These are phyloP conservation scores for Euspilapteryx auroguttella DNA, from an alignment of 2,888 invertebrate species.

Conservation along the genomic window DNA sequence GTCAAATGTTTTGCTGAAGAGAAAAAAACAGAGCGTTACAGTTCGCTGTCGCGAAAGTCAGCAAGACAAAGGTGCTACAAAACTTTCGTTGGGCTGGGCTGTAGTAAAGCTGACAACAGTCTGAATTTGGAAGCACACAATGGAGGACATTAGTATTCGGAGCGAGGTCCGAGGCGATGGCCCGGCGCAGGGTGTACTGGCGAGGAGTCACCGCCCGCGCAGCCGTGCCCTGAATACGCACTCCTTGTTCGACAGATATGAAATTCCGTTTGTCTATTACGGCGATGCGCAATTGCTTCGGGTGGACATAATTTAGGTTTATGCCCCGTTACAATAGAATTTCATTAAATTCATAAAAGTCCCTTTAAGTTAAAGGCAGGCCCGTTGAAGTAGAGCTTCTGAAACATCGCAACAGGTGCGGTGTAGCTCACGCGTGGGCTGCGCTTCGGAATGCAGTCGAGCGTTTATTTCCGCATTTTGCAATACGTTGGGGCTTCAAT, in stretches of 20 bases:
- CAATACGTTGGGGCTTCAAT: no score
- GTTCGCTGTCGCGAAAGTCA: conserved; percentile 40
- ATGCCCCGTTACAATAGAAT: no score
- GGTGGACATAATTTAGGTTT: no score
- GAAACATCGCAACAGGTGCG: no score
- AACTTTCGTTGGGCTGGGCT: conserved; percentile 31
- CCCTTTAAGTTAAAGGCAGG: no score
- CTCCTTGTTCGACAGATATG: conserved; percentile 18
- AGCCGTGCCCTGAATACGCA: conserved; percentile 41
- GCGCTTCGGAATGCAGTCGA: no score
- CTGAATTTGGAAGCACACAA: conserved; percentile 27
- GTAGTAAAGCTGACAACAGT: conserved; percentile 17
- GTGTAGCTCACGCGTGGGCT: no score
- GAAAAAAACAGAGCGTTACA: conserved; percentile 33
- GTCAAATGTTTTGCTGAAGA: conserved; percentile 12
- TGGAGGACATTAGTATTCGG: conserved; percentile 46
- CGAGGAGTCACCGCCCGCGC: conserved; percentile 49
- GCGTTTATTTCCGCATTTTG: no score
- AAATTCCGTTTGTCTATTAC: conserved; percentile 17
- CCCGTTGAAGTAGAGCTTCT: no score
- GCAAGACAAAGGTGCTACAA: conserved; percentile 45
- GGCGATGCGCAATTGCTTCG: conserved; percentile 28
- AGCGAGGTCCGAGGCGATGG: conserved; percentile 22
- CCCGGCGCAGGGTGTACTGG: conserved; percentile 29
- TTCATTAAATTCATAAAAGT: no score